Conservation (phyloP, 2,888 invertebrate genomes). For the Eumacrocentrus americanus region DNA sequence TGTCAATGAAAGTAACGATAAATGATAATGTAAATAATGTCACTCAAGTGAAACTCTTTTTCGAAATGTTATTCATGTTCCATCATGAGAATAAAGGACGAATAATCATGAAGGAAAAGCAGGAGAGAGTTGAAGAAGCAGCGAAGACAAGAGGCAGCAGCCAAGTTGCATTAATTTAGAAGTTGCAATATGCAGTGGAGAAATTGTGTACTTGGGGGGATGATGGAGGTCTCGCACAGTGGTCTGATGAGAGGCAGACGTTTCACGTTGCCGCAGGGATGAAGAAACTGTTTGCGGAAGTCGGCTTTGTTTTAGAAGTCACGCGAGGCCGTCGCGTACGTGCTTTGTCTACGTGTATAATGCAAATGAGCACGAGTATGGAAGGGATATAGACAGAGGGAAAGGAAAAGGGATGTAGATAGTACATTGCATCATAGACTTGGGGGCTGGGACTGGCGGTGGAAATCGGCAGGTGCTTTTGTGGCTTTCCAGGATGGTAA, state of each 20-base stretch:
- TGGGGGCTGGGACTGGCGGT: constrained; percentile 15
- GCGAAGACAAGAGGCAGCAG: background rate
- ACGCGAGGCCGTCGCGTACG: constrained; percentile 7
- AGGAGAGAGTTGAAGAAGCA: background rate
- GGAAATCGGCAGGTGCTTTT: constrained; percentile 37
- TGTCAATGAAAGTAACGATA: too few relatives aligned
- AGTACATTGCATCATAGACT: constrained; percentile 8
- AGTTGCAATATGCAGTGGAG: background rate
- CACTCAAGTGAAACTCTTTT: too few relatives aligned
- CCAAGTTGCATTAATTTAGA: background rate
- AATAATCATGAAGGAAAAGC: background rate
- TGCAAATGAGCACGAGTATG: constrained; percentile 11
- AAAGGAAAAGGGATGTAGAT: constrained; percentile 1
- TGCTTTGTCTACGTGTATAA: constrained; percentile 19
- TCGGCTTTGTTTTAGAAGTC: constrained; percentile 22
- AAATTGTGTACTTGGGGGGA: background rate
- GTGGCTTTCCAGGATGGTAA: constrained; percentile 35
- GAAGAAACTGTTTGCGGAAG: constrained; percentile 10
- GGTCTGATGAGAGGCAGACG: background rate
- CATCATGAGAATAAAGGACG: background rate
- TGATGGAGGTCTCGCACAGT: background rate
- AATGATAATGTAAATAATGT: too few relatives aligned
- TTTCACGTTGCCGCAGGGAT: background rate
- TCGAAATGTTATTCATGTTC: too few relatives aligned
- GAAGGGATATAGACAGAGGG: constrained; percentile 21